phyloP scores from a whole-genome alignment of 1,140 invertebrate species.

The Lineus longissimus region DNA sequence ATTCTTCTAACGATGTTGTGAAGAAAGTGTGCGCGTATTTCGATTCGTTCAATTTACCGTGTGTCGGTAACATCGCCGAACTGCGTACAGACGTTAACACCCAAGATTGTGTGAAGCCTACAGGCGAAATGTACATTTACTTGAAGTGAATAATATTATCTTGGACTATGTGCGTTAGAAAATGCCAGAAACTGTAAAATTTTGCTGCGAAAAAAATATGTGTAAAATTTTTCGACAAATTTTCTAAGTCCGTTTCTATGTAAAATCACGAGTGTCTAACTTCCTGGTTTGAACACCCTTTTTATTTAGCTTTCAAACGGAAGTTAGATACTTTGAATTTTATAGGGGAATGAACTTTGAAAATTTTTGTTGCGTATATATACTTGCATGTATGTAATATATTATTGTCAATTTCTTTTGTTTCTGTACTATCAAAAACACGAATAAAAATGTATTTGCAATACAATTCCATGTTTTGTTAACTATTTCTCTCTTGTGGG shows the following conservation, averaged over 20 bases:
- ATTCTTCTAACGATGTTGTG: background rate
- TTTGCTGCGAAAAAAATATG: background rate
- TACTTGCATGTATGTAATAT: background rate
- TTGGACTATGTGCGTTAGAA: too few relatives aligned
- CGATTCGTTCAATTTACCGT: background rate
- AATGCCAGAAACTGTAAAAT: background rate
- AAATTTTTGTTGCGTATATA: background rate
- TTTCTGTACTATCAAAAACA: background rate
- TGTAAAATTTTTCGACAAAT: background rate
- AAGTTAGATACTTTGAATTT: slow-evolving; percentile 1
- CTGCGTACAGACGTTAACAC: slow-evolving; percentile 2
- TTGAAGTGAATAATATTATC: background rate
- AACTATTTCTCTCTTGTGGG: background rate
- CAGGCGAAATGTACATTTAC: slow-evolving; percentile 1
- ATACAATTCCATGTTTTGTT: background rate
- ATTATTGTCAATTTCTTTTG: background rate
- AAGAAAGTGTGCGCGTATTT: slow-evolving; percentile 7
- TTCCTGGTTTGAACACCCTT: background rate
- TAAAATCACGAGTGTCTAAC: background rate
- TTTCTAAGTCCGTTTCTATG: slow-evolving; percentile 2
- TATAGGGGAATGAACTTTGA: background rate
- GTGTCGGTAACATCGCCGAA: slow-evolving; percentile 4
- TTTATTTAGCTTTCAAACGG: slow-evolving; percentile 6
- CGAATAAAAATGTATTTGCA: slow-evolving; percentile 9
- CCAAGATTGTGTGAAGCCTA: slow-evolving; percentile 7